Evolutionary conservation across 1,140 invertebrate genomes (phyloP), one percentile per base, ranked within the genome.

Genomic region (Meloidogyne exigua): DNA sequence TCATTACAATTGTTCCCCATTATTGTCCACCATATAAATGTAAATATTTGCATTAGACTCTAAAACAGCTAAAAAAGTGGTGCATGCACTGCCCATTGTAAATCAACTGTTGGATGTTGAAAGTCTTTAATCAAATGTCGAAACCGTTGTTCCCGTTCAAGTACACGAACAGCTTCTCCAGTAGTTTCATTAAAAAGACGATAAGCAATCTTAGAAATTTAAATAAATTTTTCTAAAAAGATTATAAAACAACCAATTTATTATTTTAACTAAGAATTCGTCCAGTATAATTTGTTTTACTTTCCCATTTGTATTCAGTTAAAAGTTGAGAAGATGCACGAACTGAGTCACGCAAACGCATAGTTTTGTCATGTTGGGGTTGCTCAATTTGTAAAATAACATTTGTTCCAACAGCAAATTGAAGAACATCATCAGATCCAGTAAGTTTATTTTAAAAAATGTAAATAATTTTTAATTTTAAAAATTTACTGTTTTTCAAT

Each of bases 81-180:
- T 7, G 80, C 76, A 57, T 80, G 79, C 13, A n/a, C 21, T 25
- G 79, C 79, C 80, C 80, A 80, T 62, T 67, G 73, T 23, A 80
- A 68, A 68, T 80, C 79, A 13, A 80, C 80, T 23, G 65, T 49
- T 15, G 63, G 68, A 18, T 81, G 70, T 28, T 81, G 80, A 70
- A 80, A 80, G 36, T 80, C 79, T 57, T 80, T 80, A 63, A 80
- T 80, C 5, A 80, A 66, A 44, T 82, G 80, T 12, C 79, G 75
- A 21, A 63, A 39, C 21, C 76, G 78, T 10, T 44, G 57, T 32
- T 79, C 78, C 25, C 72, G 26, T 18, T 79, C 75, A 82, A 78
- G 26, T 13, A 78, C 76, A 21, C 76, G 9, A 28, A 78, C 70
- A 44, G 79, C 79, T 62, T 80, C 80, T 12, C 79, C 79, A n/a